Percentiles rank a stretch among this genome's conserved stretches.
Conservation (phyloP, 2,797 vertebrate species). For the Tadarida brasiliensis region DNA sequence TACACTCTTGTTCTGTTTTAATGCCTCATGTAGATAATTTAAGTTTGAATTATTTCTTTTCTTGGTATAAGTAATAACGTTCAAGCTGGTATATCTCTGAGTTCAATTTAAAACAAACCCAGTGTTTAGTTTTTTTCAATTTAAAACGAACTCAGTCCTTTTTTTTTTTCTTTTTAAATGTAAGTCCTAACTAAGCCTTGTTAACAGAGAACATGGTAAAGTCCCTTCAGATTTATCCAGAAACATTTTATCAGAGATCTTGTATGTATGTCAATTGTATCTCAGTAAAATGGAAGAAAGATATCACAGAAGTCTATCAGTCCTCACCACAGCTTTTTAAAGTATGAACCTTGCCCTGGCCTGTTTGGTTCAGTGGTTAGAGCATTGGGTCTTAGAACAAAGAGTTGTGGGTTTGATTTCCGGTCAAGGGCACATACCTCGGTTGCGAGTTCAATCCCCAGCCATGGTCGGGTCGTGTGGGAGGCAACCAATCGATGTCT, state of each 20-base stretch:
- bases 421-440: too few species aligned
- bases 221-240: slow-evolving; percentile 25
- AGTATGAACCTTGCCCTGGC: not conserved
- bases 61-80: slow-evolving; percentile 61
- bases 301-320: slow-evolving; percentile 23
- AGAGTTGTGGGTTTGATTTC: too few species aligned
- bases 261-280: slow-evolving; percentile 1
- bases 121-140: not conserved
- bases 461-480: too few species aligned
- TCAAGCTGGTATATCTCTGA: slow-evolving; percentile 50
- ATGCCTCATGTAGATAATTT: slow-evolving; percentile 49
- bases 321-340: slow-evolving; percentile 40
- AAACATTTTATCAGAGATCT: slow-evolving; percentile 63
- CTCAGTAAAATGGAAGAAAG: not conserved
- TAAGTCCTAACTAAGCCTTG: slow-evolving; percentile 25
- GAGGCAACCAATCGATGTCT: too few species aligned
- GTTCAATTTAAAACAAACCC: slow-evolving; percentile 64
- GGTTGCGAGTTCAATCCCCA: too few species aligned
- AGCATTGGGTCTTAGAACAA: too few species aligned
- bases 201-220: not conserved
- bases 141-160: slow-evolving; percentile 58
- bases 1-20: slow-evolving; percentile 45
- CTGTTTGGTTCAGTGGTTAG: too few species aligned
- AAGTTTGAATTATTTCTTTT: slow-evolving; percentile 52
- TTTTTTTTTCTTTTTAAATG: not conserved